Evolutionary conservation across 2,113 vertebrate species (phyloP).

Genomic region (Tyrannus savana): DNA sequence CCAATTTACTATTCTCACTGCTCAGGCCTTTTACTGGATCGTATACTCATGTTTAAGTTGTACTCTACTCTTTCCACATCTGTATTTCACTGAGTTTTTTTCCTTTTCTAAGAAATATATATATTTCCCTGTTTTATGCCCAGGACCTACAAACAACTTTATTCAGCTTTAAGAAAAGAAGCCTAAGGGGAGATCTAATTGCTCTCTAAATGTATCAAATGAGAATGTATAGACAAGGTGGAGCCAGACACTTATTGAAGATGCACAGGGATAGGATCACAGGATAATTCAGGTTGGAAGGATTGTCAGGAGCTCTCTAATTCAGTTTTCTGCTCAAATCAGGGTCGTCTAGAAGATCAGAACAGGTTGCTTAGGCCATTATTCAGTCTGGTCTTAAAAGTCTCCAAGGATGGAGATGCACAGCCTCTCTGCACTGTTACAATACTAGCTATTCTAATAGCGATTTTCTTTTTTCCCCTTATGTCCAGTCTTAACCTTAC

Average conservation of each 20-base stretch:
- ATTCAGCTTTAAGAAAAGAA: not conserved
- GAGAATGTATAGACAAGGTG: not conserved
- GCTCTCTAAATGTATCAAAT: not conserved
- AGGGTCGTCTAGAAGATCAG: not conserved
- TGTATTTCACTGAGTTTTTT: not conserved
- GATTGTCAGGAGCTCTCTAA: not conserved
- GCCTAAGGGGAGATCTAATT: not conserved
- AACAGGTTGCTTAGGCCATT: not conserved
- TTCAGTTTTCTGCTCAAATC: not conserved
- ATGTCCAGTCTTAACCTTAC: not conserved
- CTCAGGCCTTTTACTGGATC: not conserved
- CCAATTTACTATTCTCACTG: not conserved
- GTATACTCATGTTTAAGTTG: not conserved
- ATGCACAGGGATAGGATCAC: not conserved
- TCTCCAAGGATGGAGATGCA: not conserved
- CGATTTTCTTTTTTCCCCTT: not conserved
- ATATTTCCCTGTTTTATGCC: not conserved
- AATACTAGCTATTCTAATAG: not conserved
- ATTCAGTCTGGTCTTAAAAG: not conserved
- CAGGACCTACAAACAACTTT: not conserved
- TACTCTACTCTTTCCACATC: not conserved
- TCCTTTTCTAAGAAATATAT: not conserved
- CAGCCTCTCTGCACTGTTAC: not conserved
- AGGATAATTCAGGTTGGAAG: not conserved
- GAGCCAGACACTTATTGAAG: not conserved